Percentiles rank a stretch among this genome's conserved stretches.
Evolutionary conservation across 2,113 vertebrate species (phyloP).

Genomic region (Lutjanus erythropterus): DNA sequence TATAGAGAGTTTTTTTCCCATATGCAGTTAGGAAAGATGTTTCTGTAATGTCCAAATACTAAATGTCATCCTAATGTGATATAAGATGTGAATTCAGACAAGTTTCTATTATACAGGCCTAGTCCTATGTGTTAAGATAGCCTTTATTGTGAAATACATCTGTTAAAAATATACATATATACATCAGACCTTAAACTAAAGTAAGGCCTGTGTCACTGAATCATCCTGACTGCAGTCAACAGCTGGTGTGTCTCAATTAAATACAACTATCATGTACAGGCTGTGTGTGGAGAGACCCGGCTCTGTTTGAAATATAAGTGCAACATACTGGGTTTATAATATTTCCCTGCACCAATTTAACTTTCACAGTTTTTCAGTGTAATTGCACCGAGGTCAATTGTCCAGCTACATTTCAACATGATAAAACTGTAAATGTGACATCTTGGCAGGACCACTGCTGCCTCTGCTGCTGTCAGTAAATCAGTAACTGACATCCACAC

Average conservation of each 20-base stretch:
- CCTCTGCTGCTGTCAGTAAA: constrained; percentile 40
- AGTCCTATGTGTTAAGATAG: background rate
- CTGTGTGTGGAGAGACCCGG: background rate
- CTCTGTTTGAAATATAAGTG: background rate
- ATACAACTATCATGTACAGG: constrained; percentile 9
- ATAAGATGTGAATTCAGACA: too few species aligned
- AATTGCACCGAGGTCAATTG: background rate
- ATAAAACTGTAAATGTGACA: constrained; percentile 42
- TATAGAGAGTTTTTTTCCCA: too few species aligned
- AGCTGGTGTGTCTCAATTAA: constrained; percentile 41
- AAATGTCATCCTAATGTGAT: too few species aligned
- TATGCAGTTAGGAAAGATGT: too few species aligned
- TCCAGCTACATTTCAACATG: background rate
- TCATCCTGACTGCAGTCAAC: constrained; percentile 49
- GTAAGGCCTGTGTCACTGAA: constrained; percentile 27
- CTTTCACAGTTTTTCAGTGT: background rate
- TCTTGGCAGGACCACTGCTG: constrained; percentile 51
- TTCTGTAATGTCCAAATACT: too few species aligned
- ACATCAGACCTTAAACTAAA: constrained; percentile 1
- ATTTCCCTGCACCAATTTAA: background rate
- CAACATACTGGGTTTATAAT: background rate
- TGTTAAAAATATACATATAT: background rate
- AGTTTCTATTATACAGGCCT: too few species aligned
- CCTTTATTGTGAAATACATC: background rate
- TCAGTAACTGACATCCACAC: constrained; percentile 9